Evolutionary conservation across 92 coral and sea anemone genomes (phyloP), one percentile per base, ranked within the genome.

Genomic region (Chrysogorgia sp.): DNA sequence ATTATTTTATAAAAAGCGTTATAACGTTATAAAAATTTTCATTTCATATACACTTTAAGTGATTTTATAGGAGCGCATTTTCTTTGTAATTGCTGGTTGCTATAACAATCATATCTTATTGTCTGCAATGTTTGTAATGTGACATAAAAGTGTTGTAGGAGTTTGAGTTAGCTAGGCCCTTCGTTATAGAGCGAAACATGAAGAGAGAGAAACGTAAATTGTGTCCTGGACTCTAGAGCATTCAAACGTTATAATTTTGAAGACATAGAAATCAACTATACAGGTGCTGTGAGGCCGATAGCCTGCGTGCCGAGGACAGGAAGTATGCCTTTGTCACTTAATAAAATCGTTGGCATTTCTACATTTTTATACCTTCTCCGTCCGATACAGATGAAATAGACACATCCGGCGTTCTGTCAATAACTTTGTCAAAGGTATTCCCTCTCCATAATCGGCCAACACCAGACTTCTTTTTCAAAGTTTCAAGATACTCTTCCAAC

Each of bases 361-460:
- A 32, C 10, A 41, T 30, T 10, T 14, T n/a, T 71, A 26, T 41
- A 86, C 86, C 89, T 61, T 40, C 91, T 9, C 86, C 86, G 47
- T 82, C 92, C 5, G 88, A 96, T 24, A 66, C 74, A 35, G 96
- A 89, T 19, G 97, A 85, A 19, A 94, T 91, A 20, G 98, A 94
- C 58, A 94, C 89, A 70, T 94, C 96, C 0, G 98, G 98, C 0
- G 98, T 94, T 77, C 88, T 94, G 47, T 94, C 98, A 28, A 94
- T 91, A 24, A 80, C 77, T 70, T 70, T 91, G 19, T 83, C 70
- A 79, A 94, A 94, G 55, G 87, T 89, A 2, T 87, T 71, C 67
- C 97, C 98, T 31, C 81, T 75, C 98, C 98, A 94, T 22, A 94
- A 77, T 59, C 89, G 47, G 37, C 75, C 87, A 28, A 94, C 77